Evolutionary conservation across 2,888 invertebrate genomes (phyloP).

Genomic region (Labia minor): DNA sequence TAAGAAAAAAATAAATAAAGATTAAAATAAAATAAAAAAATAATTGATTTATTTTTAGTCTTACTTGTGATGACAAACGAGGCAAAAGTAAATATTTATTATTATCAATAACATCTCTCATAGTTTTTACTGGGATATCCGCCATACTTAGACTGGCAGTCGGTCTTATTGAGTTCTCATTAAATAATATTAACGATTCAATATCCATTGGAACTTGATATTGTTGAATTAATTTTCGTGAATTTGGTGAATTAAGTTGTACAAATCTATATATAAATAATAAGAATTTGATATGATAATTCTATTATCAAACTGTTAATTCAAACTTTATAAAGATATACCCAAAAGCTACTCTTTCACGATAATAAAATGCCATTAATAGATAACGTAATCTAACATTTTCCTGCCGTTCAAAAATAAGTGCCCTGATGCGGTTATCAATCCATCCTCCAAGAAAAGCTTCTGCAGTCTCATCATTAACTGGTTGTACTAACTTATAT

Average conservation of each 20-base stretch:
- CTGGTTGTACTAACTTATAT: slow-evolving; percentile 54
- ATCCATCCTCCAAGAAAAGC: slow-evolving; percentile 77
- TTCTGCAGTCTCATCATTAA: slow-evolving; percentile 57
- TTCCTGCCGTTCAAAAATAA: slow-evolving; percentile 72
- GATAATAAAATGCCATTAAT: slow-evolving; percentile 75
- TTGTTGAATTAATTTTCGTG: slow-evolving; percentile 50
- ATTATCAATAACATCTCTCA: slow-evolving; percentile 76
- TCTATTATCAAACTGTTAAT: no score
- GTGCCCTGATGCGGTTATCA: slow-evolving; percentile 81
- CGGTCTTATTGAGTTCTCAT: slow-evolving; percentile 70
- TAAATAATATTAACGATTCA: slow-evolving; percentile 77
- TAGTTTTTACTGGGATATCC: slow-evolving; percentile 76
- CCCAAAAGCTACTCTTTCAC: slow-evolving; percentile 79
- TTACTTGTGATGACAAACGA: slow-evolving; percentile 80
- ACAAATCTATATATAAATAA: slow-evolving; percentile 49
- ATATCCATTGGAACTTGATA: slow-evolving; percentile 62
- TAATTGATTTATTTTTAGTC: no score
- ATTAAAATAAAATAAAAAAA: background rate
- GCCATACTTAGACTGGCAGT: slow-evolving; percentile 80
- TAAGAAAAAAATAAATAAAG: slow-evolving; percentile 18
- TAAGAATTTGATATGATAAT: no score
- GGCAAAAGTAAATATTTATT: slow-evolving; percentile 84
- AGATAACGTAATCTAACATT: slow-evolving; percentile 74
- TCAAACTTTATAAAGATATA: slow-evolving; percentile 34
- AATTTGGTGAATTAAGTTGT: slow-evolving; percentile 49